Evolutionary conservation across 2,888 invertebrate genomes (phyloP).

Genomic region (Heteropelma amictum): DNA sequence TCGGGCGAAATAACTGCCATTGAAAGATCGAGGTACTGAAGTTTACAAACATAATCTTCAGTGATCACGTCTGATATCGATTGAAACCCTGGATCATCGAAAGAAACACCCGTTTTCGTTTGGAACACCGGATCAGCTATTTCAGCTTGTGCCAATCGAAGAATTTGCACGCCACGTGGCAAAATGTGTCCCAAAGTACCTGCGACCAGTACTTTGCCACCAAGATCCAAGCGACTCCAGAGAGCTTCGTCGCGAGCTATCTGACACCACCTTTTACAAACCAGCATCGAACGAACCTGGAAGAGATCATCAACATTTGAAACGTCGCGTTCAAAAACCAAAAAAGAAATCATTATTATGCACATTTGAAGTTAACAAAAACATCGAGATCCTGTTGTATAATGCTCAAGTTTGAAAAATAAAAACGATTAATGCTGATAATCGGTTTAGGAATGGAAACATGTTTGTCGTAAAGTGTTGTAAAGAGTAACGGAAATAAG

Average conservation of each 20-base stretch:
- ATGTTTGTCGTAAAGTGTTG: too few species aligned
- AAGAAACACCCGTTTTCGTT: conserved; percentile 62
- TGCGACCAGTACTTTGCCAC: conserved; percentile 83
- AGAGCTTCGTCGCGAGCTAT: conserved; percentile 90
- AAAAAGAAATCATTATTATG: too few species aligned
- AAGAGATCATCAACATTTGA: too few species aligned
- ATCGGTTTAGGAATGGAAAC: too few species aligned
- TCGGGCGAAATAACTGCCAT: conserved; percentile 84
- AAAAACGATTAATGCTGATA: too few species aligned
- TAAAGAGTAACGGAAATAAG: conserved; percentile 61
- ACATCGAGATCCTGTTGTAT: too few species aligned
- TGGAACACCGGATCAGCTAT: conserved; percentile 82
- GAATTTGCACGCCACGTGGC: conserved; percentile 86
- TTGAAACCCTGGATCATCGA: conserved; percentile 70
- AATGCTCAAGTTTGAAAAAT: too few species aligned
- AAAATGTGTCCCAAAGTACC: conserved; percentile 87
- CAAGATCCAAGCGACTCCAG: conserved; percentile 91
- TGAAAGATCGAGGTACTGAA: conserved; percentile 93
- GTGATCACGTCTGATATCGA: conserved; percentile 68
- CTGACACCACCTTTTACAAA: conserved; percentile 85
- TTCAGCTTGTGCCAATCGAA: conserved; percentile 89
- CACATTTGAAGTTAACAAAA: too few species aligned
- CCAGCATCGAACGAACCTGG: conserved; percentile 78
- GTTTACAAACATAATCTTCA: conserved; percentile 79
- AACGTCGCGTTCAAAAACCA: too few species aligned